phyloP scores from a whole-genome alignment of 2,113 vertebrate species.

The Neolamprologus devosi region DNA sequence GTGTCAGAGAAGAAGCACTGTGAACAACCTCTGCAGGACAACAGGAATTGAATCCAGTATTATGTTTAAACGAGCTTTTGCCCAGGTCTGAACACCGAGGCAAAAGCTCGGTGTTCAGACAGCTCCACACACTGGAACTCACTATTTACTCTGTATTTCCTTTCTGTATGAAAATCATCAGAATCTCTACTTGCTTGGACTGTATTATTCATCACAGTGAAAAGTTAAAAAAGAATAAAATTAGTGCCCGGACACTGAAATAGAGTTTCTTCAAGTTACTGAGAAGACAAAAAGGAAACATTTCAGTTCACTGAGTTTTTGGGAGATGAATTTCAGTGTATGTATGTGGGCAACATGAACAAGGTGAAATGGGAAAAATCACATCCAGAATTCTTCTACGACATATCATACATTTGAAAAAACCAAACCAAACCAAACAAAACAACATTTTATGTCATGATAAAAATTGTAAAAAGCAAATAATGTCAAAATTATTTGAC shows the following conservation, averaged over 20 bases:
- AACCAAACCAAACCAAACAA: accelerated
- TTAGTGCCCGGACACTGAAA: background rate
- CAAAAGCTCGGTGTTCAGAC: background rate
- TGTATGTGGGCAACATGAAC: background rate
- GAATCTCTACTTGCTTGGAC: background rate
- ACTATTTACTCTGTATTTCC: background rate
- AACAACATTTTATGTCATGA: background rate
- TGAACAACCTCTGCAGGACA: background rate
- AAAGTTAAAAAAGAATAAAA: background rate
- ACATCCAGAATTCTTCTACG: background rate
- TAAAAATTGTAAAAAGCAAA: background rate
- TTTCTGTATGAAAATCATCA: background rate
- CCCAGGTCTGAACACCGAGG: background rate
- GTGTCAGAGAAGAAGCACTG: background rate
- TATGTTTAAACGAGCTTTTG: background rate
- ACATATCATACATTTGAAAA: background rate
- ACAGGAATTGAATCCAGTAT: background rate
- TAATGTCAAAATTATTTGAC: background rate
- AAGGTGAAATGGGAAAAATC: background rate
- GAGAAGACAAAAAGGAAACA: background rate
- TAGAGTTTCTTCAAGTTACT: background rate
- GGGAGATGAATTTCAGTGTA: background rate
- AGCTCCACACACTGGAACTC: background rate
- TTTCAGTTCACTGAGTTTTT: background rate
- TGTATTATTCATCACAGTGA: background rate